Evolutionary conservation across 2,113 vertebrate species (phyloP), one percentile per base, ranked within the genome.

Genomic region (Falco punctatus): DNA sequence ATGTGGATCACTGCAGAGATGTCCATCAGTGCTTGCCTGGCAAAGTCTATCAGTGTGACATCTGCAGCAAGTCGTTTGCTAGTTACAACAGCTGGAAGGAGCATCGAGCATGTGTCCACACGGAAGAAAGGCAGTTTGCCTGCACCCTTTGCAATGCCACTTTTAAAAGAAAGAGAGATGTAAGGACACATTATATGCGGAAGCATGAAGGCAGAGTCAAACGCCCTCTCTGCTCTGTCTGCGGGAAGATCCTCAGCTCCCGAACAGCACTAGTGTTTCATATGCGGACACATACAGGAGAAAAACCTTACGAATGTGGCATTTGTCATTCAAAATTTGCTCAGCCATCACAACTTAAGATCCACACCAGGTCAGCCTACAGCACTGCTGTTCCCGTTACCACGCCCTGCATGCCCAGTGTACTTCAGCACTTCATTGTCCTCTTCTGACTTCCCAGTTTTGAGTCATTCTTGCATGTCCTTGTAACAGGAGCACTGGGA

Each of bases 271-370:
- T 98, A 3, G 96, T 98, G 30, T 95, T 98, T 32, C 98, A 98
- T 20, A 98, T 98, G 98, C 78, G 97, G 46, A 98, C 97, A 0
- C 98, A 98, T 28, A 98, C 98, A 0, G 98, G 98, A 4, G 98
- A 98, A 58, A 98, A 97, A 44, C 97, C 97, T 3, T 95, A 98
- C 1, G 91, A 98, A 66, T 98, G 98, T 4, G 30, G 83, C 20
- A 3, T 97, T 17, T 98, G 98, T 11, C 86, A 35, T 22, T 52
- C 97, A 13, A 90, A 90, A 38, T 98, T 98, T 44, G 94, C 97
- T n/a, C 98, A 98, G 79, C 97, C 97, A 0, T 98, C 97, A 2
- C 98, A 98, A n/a, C 97, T 98, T 33, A 98, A 98, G 93, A 96
- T 98, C 86, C 98, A 98, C 6, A 97, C 96, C 91, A 98, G 97